Conservation (phyloP, 1,140 invertebrate species). For the Euwallacea similis region DNA sequence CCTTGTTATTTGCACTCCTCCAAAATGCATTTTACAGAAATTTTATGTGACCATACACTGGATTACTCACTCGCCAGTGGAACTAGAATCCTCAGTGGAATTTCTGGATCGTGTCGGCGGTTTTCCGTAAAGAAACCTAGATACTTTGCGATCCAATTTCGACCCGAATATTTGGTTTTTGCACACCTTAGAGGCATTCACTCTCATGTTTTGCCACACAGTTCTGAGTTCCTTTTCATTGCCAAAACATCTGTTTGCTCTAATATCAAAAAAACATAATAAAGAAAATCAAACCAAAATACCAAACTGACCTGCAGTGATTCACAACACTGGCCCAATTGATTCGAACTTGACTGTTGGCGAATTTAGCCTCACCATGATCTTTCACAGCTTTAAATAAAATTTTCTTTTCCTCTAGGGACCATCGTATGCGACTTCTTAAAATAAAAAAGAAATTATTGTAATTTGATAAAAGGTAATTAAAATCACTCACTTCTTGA, state of each 20-base stretch:
- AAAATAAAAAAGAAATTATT: neutral
- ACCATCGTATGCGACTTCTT: neutral
- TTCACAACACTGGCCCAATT: slow-evolving; percentile 28
- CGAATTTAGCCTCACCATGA: slow-evolving; percentile 22
- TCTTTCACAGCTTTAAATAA: slow-evolving; percentile 28
- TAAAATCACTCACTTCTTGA: neutral
- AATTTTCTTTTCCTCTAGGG: slow-evolving; percentile 9
- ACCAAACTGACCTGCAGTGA: slow-evolving; percentile 25
- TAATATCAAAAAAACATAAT: neutral
- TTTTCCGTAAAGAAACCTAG: slow-evolving; percentile 26
- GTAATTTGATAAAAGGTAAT: neutral
- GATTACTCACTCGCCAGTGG: slow-evolving; percentile 3
- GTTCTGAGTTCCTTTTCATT: slow-evolving; percentile 30
- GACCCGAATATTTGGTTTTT: slow-evolving; percentile 24
- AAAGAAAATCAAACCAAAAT: neutral
- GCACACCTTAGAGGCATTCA: slow-evolving; percentile 18
- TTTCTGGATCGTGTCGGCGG: neutral
- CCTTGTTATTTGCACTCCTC: too few relatives aligned
- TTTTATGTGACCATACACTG: neutral
- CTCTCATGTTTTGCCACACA: slow-evolving; percentile 29
- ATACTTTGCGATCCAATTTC: slow-evolving; percentile 31
- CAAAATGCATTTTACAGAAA: too few relatives aligned
- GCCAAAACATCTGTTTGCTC: slow-evolving; percentile 25
- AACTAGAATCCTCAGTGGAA: neutral
- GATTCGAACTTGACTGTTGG: slow-evolving; percentile 15